Base-by-base conservation (phyloP, 2,888 invertebrate species). In the Machimus rusticus region DNA sequence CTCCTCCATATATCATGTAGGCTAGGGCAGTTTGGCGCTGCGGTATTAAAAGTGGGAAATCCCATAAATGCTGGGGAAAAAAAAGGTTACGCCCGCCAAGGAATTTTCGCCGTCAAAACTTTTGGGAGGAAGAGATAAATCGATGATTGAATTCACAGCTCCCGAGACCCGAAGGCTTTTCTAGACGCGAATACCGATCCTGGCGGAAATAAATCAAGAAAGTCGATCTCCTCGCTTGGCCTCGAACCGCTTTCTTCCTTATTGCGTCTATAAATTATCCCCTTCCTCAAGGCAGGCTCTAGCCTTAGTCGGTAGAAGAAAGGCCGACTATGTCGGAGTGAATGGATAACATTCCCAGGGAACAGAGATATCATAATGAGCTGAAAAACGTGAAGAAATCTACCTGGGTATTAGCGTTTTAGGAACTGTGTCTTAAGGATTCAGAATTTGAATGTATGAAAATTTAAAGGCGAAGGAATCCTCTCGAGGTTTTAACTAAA, bases 181-280 rank as follows among this genome's bases (percentile, higher is more conserved):
- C 39, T 39, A 39, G 66, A 34, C 34, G 66, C 66, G 37, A 66
- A 66, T 66, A 12, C 66, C 19, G 66, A 66, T 39, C 31, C 39
- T 84, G 82, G 39, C 57, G 34, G 82, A 84, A 84, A 84, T 84
- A 84, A 84, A 84, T 84, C 82, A 84, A 84, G 82, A 66, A 66
- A 84, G 55, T 39, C 82, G 37, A 84, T 84, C 66, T 84, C 55
- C 57, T 66, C 81, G 28, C 16, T 37, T 19, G 37, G 23, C 66
- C 66, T 84, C 23, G 66, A 57, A 84, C 23, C 39, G 39, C 51
- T 19, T 82, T 84, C 82, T 66, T 66, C 19, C 82, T 84, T 84
- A 84, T 84, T 84, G 28, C 82, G 82, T 66, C 57, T 66, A 84
- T 84, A 84, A 84, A 84, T 84, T 84, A 84, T 66, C 28, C 66